These are phyloP conservation scores for Monopterus albus DNA, from an alignment of 2,113 vertebrate genomes.

Conservation along the genomic window DNA sequence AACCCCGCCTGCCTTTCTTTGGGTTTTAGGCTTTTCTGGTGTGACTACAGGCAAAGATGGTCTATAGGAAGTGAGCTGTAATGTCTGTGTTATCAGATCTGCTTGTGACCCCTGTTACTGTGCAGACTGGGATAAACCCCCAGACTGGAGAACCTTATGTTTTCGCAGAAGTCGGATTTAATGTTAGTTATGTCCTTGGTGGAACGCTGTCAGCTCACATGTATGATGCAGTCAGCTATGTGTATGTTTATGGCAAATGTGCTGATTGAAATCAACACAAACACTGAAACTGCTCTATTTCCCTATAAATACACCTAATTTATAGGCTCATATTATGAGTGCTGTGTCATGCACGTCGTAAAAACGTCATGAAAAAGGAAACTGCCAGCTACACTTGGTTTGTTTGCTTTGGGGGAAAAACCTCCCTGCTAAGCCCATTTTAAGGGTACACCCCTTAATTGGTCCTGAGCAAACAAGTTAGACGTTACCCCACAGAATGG, in stretches of 20 bases:
- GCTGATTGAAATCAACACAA: background rate
- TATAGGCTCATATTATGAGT: background rate
- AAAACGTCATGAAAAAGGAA: background rate
- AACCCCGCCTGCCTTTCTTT: background rate
- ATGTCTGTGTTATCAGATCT: constrained; percentile 25
- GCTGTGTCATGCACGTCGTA: background rate
- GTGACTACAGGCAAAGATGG: constrained; percentile 7
- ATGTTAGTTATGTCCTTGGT: background rate
- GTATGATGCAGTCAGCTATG: background rate
- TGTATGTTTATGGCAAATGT: background rate
- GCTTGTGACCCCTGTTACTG: background rate
- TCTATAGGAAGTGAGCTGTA: constrained; percentile 35
- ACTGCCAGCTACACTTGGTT: background rate
- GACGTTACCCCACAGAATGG: constrained; percentile 37
- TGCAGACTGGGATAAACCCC: background rate
- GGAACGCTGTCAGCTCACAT: background rate
- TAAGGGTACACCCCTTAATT: background rate
- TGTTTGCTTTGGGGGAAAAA: background rate
- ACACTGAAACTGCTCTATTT: background rate
- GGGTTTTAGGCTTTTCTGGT: background rate
- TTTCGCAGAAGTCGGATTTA: background rate
- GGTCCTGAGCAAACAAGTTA: constrained; percentile 21
- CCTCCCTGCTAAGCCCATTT: background rate
- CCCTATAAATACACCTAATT: background rate
- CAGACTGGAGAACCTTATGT: background rate